These are phyloP conservation scores for Cyphomyrus discorhynchus DNA, from an alignment of 2,113 vertebrate species.

Conservation along the genomic window DNA sequence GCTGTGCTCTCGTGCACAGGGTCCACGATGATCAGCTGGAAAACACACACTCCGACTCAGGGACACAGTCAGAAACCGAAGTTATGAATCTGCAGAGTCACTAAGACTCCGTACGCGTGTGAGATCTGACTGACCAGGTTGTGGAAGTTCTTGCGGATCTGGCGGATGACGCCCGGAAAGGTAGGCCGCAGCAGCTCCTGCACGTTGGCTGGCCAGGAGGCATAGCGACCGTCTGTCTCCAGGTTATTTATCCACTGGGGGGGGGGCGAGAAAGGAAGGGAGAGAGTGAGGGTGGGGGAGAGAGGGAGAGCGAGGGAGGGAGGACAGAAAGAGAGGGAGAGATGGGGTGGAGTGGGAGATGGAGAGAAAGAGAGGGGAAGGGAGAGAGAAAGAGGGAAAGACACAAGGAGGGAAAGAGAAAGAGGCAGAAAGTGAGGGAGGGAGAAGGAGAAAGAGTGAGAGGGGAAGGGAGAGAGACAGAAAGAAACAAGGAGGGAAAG, in stretches of 20 bases:
- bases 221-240: conserved; percentile 80
- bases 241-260: conserved; percentile 95
- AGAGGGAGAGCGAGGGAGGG: background rate
- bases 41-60: background rate
- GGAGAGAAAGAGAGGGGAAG: background rate
- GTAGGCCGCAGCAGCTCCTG: conserved; percentile 92
- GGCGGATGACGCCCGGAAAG: conserved; percentile 92
- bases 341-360: background rate
- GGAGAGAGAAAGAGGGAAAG: background rate
- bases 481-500: too few species aligned
- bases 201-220: conserved; percentile 83
- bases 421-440: background rate
- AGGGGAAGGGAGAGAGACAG: too few species aligned
- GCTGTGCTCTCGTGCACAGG: conserved; percentile 72
- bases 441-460: too few species aligned
- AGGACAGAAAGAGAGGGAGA: background rate
- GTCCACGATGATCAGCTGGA: conserved; percentile 85
- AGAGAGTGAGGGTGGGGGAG: background rate
- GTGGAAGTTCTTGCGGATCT: conserved; percentile 95
- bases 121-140: conserved; percentile 70
- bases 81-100: background rate
- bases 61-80: background rate
- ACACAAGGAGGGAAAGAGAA: background rate
- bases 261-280: background rate
- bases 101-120: background rate